Evolutionary conservation across 2,797 vertebrate genomes (phyloP), one percentile per base, ranked within the genome.

Genomic region (Sarcophilus harrisii): DNA sequence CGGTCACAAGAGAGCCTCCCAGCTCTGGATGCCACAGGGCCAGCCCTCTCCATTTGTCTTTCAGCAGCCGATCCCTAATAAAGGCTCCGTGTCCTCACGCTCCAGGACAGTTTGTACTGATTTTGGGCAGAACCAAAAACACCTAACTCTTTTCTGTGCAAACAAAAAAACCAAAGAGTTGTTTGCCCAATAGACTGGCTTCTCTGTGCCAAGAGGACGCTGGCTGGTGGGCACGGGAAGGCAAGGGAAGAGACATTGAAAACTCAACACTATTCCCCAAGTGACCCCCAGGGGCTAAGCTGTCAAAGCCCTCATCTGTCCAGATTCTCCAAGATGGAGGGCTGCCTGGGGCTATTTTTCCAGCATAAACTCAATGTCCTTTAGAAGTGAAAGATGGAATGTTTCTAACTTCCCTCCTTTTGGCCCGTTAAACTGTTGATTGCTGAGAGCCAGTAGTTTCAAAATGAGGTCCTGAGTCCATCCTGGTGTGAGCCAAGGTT

Each of bases 31-130:
- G 92, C 57, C 18, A 73, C 32, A 60, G 0, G 0, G 93, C 96
- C 92, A 93, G 91, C 91, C 97, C 91, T 97, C 92, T 93, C 95
- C 13, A 94, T 73, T 95, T 66, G 16, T 92, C 57, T 94, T 96
- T 97, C 87, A 91, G 12, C 55, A 91, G 89, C 91, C 96, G 62
- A 96, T 93, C 90, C 1, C 96, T 97, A 97, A 97, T 91, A 11
- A 97, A 92, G 18, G 49, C 38, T 92, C 95, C 92, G 29, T 0
- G 96, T 95, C 93, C 94, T 58, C 45, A 97, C 89, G 92, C 96
- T 81, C 92, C 3, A 97, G 94, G 92, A 62, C 93, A 96, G 97
- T 96, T 13, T 93, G n/a, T 93, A 32, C 89, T 90, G 93, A 57
- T 95, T 94, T 38, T 21, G 92, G 90, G 2, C 0, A 96, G 73